Evolutionary conservation across 2,113 vertebrate species (phyloP).

Genomic region (Pollachius pollachius): DNA sequence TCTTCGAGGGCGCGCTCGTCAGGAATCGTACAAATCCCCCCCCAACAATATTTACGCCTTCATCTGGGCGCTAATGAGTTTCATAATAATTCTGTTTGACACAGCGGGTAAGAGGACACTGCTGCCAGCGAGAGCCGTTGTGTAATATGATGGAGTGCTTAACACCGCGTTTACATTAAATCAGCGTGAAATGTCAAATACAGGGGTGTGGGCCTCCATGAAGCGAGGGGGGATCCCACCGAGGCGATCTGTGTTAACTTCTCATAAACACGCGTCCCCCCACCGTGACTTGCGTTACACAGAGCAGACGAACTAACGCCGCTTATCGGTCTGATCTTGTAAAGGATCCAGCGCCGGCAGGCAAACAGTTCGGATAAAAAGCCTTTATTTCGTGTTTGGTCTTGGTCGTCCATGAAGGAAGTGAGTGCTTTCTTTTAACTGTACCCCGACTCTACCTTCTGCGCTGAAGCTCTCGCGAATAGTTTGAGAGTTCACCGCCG

Average conservation of each 20-base stretch:
- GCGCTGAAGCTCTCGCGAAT: too few relatives aligned
- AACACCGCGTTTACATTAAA: conserved; percentile 50
- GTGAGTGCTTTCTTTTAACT: too few relatives aligned
- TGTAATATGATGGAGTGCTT: conserved; percentile 34
- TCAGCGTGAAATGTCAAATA: conserved; percentile 51
- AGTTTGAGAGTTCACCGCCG: too few relatives aligned
- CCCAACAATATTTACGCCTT: conserved; percentile 36
- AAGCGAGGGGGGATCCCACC: conserved; percentile 29
- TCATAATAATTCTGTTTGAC: conserved; percentile 55
- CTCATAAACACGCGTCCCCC: conserved; percentile 41
- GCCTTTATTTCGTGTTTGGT: too few relatives aligned
- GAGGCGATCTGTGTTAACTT: conserved; percentile 22
- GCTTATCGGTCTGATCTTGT: too few relatives aligned
- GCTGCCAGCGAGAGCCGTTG: conserved; percentile 9
- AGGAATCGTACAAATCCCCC: conserved; percentile 11
- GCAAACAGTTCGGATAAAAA: too few relatives aligned
- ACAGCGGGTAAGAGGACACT: conserved; percentile 30
- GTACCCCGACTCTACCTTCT: too few relatives aligned
- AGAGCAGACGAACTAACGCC: neutral
- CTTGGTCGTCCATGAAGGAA: too few relatives aligned
- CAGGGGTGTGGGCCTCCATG: conserved; percentile 22
- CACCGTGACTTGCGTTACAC: conserved; percentile 29
- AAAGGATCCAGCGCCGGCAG: too few relatives aligned
- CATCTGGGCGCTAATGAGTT: conserved; percentile 37
- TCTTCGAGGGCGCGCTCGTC: neutral